A percentile compares a stretch with the other conserved stretches of the same genome.
Conservation (phyloP, 2,888 invertebrate genomes). For the Syrista parreyssii region DNA sequence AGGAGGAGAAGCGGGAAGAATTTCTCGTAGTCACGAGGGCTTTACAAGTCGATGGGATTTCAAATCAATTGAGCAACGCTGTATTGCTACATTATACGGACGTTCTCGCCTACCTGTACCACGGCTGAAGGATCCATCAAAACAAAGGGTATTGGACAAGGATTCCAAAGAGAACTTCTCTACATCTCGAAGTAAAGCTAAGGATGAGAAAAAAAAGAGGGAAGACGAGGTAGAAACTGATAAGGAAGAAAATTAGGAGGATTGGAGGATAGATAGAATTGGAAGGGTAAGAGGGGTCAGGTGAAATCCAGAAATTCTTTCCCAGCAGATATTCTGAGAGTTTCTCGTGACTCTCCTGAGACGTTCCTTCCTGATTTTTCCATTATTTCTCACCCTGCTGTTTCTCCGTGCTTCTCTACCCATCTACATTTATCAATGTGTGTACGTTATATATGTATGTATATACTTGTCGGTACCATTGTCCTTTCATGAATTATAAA, state of each 20-base stretch:
- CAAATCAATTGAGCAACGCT: slow-evolving; percentile 4
- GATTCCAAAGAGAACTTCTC: not conserved
- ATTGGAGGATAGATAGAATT: no score
- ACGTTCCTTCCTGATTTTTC: slow-evolving; percentile 13
- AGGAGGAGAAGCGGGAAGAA: not conserved
- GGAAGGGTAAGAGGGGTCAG: no score
- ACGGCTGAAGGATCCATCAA: not conserved
- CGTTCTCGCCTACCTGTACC: not conserved
- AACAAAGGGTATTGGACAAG: not conserved
- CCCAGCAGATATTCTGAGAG: not conserved
- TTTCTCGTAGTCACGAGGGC: not conserved
- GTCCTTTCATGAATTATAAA: slow-evolving; percentile 21
- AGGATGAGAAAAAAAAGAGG: not conserved
- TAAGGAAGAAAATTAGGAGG: not conserved
- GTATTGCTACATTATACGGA: not conserved
- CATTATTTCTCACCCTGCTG: slow-evolving; percentile 11
- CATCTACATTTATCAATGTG: no score
- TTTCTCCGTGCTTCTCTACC: not conserved
- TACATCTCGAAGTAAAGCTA: not conserved
- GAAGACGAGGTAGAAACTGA: not conserved
- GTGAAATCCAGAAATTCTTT: not conserved
- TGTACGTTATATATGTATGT: not conserved
- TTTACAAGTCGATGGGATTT: slow-evolving; percentile 1
- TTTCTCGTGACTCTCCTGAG: not conserved
- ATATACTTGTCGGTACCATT: slow-evolving; percentile 6